Evolutionary conservation across 2,888 invertebrate genomes (phyloP).

Genomic region (Drosophila picticornis): DNA sequence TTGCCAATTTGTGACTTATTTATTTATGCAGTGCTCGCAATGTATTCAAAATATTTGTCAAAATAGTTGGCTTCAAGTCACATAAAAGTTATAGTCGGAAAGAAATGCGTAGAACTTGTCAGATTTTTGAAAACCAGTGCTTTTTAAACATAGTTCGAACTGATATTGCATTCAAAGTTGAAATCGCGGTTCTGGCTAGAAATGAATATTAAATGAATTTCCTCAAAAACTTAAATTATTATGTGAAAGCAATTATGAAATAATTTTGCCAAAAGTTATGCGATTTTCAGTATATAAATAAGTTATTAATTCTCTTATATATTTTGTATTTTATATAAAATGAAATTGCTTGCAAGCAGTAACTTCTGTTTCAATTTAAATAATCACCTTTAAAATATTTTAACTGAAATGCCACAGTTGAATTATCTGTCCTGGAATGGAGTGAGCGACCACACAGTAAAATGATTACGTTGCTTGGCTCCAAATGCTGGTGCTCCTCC

Average conservation of each 20-base stretch:
- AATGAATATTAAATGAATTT: not conserved
- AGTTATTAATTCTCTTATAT: not conserved
- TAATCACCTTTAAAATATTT: constrained; percentile 22
- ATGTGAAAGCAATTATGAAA: no score
- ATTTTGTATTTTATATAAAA: not conserved
- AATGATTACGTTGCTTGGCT: constrained; percentile 25
- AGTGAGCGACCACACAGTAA: constrained; percentile 64
- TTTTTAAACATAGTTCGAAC: not conserved
- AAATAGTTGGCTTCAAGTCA: not conserved
- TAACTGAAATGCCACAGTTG: constrained; percentile 24
- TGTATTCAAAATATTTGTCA: no score
- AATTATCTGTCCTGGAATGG: constrained; percentile 22
- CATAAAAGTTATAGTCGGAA: no score
- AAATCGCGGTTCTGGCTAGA: not conserved
- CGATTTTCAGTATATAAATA: not conserved
- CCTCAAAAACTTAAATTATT: not conserved
- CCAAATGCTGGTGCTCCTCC: no score
- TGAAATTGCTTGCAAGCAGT: not conserved
- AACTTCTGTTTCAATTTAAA: not conserved
- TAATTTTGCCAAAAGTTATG: no score
- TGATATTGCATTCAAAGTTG: not conserved
- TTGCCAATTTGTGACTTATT: constrained; percentile 13
- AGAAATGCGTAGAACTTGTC: not conserved
- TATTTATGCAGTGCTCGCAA: constrained; percentile 11
- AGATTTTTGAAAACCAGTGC: fast-evolving